These are phyloP conservation scores for Enteromius anoplus DNA, from an alignment of 2,797 vertebrate species.

Conservation along the genomic window DNA sequence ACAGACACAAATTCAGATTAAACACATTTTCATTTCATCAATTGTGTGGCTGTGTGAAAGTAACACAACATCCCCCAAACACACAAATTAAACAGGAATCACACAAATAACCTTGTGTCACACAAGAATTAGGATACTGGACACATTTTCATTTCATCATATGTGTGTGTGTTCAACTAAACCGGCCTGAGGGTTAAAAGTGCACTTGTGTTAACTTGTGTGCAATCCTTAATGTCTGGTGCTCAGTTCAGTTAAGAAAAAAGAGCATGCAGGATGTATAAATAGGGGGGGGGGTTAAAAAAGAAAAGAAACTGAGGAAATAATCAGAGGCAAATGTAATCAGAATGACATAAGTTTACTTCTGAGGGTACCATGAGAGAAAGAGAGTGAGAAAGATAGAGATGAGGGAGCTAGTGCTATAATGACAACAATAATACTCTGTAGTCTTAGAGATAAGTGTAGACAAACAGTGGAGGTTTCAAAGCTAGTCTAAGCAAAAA, in stretches of 20 bases:
- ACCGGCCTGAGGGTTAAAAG: not conserved
- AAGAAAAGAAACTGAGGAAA: not conserved
- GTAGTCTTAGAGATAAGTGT: not conserved
- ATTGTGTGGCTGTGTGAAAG: constrained; percentile 11
- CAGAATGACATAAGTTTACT: constrained; percentile 1
- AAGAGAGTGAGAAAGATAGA: constrained; percentile 31
- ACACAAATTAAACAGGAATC: constrained; percentile 43
- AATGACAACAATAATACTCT: constrained; percentile 6
- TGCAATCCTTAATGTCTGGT: constrained; percentile 12
- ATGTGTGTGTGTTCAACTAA: constrained; percentile 14
- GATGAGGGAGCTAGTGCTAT: not conserved
- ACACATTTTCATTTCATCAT: constrained; percentile 15
- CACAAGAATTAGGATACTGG: constrained; percentile 28
- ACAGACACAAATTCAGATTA: constrained; percentile 45
- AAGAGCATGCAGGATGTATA: not conserved
- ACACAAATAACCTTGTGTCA: constrained; percentile 36
- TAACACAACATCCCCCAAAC: constrained; percentile 15
- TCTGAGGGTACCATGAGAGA: constrained; percentile 4
- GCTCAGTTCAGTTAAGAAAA: constrained; percentile 19
- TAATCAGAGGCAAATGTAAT: not conserved
- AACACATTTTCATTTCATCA: constrained; percentile 22
- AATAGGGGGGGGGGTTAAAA: not conserved
- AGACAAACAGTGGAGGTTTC: not conserved
- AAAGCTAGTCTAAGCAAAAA: constrained; percentile 12
- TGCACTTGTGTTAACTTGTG: not conserved